Evolutionary conservation across 2,888 invertebrate genomes (phyloP), one percentile per base, ranked within the genome.

Genomic region (Lycia hirtaria): DNA sequence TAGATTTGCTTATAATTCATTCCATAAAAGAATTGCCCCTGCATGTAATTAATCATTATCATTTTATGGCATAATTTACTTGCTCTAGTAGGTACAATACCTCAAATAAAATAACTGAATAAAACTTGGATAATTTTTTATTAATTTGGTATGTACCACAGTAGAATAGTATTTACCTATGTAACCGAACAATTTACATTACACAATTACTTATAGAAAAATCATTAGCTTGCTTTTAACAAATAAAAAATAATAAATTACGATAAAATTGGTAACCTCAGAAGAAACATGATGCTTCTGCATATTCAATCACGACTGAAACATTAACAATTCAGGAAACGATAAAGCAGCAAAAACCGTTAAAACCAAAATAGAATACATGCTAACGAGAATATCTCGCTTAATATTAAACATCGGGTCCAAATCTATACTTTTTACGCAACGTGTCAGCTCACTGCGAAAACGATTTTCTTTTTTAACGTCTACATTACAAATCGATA

Each of bases 281-380:
- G n/a, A 41, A 41, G 7, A 15, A 26, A 41, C 12, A 24, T 3
- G 9, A 24, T 3, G 22, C 10, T 26, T 26, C 10, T 6, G 15
- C 15, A 17, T 6, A 10, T 15, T 41, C 10, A 9, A 15, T 19
- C 33, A 49, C 12, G 49, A 37, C 30, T 57, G 35, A 14, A 57
- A 40, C 6, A 52, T 14, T 5, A 52, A 15, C 28, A 58, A 19
- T 5, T 82, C 84, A 1, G 90, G 87, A 64, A 89, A 81, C 0
- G 90, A 86, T 50, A 92, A 72, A 15, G 90, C 90, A 44, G 87
- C 88, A 62, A 92, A 91, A 1, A 92, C 82, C 45, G 88, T 88
- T 15, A 91, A 72, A 20, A 89, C 87, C 50, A 92, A 73, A 67
- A 91, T 76, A 3, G 90, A 90, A 72, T 92, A 92, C 43, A 91